phyloP scores from a whole-genome alignment of 2,797 vertebrate genomes.

The Acipenser transmontanus region DNA sequence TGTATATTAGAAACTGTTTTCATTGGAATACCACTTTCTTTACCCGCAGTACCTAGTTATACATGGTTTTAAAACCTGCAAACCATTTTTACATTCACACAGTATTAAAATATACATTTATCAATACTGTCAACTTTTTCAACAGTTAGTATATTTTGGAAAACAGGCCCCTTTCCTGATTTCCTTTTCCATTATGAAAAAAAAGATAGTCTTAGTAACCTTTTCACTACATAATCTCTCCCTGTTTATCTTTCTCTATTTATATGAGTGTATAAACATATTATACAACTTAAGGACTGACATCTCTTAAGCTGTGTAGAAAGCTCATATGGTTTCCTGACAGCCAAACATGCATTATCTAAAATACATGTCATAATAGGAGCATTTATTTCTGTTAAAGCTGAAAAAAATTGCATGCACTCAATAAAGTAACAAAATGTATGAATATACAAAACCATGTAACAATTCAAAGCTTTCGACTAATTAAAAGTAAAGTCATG shows the following conservation, averaged over 20 bases:
- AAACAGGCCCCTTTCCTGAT: too few species aligned
- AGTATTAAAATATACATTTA: too few species aligned
- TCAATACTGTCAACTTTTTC: too few species aligned
- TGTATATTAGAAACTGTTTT: too few species aligned
- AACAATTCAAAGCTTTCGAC: slow-evolving; percentile 58
- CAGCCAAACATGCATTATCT: not conserved
- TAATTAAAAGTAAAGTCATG: slow-evolving; percentile 34
- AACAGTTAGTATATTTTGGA: too few species aligned
- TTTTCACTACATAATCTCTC: slow-evolving; percentile 7
- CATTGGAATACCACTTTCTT: too few species aligned
- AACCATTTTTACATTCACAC: too few species aligned
- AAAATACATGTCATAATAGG: not conserved
- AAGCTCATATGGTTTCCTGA: not conserved
- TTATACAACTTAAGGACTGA: slow-evolving; percentile 5
- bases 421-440: not conserved
- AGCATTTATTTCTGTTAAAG: not conserved
- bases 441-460: slow-evolving; percentile 34
- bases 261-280: slow-evolving; percentile 1
- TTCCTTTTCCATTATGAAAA: too few species aligned
- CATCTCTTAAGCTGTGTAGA: not conserved
- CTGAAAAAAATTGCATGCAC: slow-evolving; percentile 7
- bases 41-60: too few species aligned
- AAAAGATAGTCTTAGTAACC: slow-evolving; percentile 20
- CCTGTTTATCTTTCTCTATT: slow-evolving; percentile 1
- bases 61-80: too few species aligned